A percentile compares a stretch with the other conserved stretches of the same genome.
phyloP scores from a whole-genome alignment of 2,113 vertebrate species.

The Erythrolamprus reginae region DNA sequence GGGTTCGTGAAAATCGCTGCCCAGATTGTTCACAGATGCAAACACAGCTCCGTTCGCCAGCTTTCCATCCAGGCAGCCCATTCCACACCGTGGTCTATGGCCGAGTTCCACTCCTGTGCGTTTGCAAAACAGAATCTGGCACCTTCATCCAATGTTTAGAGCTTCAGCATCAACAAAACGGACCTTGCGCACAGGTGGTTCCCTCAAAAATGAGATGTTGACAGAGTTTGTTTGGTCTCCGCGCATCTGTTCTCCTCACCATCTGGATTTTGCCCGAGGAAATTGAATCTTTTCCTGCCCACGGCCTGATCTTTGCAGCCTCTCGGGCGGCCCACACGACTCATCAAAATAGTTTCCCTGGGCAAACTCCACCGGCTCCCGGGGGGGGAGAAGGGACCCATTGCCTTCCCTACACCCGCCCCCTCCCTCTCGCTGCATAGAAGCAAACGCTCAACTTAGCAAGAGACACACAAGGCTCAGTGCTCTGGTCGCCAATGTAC shows the following conservation, averaged over 20 bases:
- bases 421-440: background rate
- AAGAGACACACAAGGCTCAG: background rate
- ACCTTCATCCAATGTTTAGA: constrained; percentile 1
- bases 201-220: background rate
- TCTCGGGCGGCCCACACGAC: constrained; percentile 1
- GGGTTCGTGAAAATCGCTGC: background rate
- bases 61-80: background rate
- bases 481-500: background rate
- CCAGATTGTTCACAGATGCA: background rate
- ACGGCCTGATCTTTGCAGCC: background rate
- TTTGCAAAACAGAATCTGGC: background rate
- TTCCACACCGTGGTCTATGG: background rate
- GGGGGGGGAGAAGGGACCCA: background rate
- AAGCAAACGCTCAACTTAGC: background rate
- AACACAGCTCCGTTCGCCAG: background rate
- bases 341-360: constrained; percentile 1
- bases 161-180: constrained; percentile 13
- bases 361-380: background rate
- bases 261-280: background rate
- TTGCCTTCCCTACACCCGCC: background rate
- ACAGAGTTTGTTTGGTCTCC: background rate
- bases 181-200: background rate
- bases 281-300: background rate
- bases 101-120: fast-evolving
- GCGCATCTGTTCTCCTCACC: background rate